Conservation (phyloP, 1,140 invertebrate genomes). For the Planococcus citri region DNA sequence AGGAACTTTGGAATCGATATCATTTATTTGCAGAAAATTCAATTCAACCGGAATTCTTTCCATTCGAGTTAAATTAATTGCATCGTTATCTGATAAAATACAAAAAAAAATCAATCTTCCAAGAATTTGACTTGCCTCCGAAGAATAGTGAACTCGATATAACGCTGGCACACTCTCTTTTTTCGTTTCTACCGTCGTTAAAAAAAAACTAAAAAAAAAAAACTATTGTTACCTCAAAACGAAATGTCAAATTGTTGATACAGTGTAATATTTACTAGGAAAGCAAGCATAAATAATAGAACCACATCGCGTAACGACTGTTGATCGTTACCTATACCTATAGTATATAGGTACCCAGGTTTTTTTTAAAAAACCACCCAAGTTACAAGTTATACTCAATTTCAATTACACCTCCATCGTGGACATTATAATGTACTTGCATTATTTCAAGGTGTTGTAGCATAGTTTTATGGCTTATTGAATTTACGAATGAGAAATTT, state of each 20-base stretch:
- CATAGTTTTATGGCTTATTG: too few species aligned
- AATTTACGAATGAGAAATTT: neutral
- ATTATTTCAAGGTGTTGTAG: too few species aligned
- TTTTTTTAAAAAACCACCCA: too few species aligned
- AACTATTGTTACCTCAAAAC: neutral
- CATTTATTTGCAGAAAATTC: slow-evolving; percentile 3
- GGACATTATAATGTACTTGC: too few species aligned
- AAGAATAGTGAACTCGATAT: neutral
- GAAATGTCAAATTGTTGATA: neutral
- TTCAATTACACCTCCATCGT: neutral
- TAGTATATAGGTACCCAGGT: too few species aligned
- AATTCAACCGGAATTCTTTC: neutral
- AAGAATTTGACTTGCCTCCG: neutral
- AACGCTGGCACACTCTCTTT: neutral
- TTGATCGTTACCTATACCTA: too few species aligned
- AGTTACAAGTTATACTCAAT: neutral
- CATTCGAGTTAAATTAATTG: neutral
- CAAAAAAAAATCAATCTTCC: neutral
- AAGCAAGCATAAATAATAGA: too few species aligned
- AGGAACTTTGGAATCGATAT: neutral
- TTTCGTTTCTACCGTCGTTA: neutral
- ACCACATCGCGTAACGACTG: too few species aligned
- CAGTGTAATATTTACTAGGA: neutral
- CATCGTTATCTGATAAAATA: neutral
- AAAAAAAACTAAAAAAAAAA: neutral